Conservation (phyloP, 2,797 vertebrate genomes). For the Lithobates pipiens region DNA sequence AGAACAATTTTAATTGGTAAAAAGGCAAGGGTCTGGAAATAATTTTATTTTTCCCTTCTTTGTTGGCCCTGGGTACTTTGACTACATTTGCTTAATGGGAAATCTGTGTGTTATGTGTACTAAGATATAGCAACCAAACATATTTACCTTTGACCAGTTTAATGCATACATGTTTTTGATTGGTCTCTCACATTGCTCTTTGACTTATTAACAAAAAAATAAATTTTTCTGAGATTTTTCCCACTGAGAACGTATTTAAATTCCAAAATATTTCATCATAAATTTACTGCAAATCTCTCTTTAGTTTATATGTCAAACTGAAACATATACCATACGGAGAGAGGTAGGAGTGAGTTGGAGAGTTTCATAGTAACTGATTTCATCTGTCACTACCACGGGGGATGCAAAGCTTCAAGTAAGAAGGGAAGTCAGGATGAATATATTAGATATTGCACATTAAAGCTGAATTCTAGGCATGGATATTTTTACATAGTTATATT, state of each 20-base stretch:
- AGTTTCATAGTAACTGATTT: neutral
- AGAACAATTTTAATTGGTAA: no score
- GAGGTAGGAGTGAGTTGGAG: neutral
- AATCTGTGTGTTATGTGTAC: no score
- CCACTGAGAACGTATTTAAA: no score
- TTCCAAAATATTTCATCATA: neutral
- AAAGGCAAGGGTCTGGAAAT: no score
- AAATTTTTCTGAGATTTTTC: neutral
- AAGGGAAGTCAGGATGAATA: neutral
- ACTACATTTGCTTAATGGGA: no score
- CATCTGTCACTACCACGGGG: neutral
- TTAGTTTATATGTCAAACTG: neutral
- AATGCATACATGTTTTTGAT: neutral
- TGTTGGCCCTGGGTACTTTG: no score
- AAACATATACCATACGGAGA: neutral
- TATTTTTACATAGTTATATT: no score
- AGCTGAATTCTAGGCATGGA: no score
- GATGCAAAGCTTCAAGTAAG: neutral
- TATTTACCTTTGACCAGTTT: neutral
- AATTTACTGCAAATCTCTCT: neutral
- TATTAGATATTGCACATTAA: no score
- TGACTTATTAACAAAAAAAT: neutral
- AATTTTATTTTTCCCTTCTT: no score
- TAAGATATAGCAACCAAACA: no score
- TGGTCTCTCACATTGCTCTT: neutral